Conservation (phyloP, 1,140 invertebrate genomes). For the Himalopsyche phryganea region DNA sequence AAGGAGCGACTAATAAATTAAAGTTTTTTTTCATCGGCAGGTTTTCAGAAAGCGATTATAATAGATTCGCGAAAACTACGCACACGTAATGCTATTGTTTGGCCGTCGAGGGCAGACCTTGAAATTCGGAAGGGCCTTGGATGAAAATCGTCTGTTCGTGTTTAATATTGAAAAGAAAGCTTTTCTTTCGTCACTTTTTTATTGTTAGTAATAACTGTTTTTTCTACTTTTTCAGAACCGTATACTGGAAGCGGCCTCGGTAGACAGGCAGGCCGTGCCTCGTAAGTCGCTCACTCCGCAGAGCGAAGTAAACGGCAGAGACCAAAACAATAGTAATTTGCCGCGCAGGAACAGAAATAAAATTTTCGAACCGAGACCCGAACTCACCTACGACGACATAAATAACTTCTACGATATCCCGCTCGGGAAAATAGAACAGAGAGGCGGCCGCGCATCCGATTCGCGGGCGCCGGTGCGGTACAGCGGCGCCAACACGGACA, state of each 20-base stretch:
- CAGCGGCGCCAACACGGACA: conserved; percentile 27
- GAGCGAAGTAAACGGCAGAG: conserved; percentile 1
- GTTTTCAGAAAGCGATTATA: too few species aligned
- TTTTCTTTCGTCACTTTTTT: not conserved
- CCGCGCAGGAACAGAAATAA: conserved; percentile 8
- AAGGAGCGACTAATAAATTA: too few species aligned
- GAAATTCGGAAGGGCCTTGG: too few species aligned
- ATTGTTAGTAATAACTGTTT: conserved; percentile 4
- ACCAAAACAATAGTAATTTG: not conserved
- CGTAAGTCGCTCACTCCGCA: not conserved
- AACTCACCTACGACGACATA: conserved; percentile 23
- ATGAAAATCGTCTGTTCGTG: too few species aligned
- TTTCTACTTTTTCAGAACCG: conserved; percentile 8
- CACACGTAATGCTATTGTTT: too few species aligned
- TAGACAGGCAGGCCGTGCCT: not conserved
- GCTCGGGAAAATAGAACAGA: not conserved
- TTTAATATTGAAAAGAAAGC: not conserved
- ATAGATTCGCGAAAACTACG: too few species aligned
- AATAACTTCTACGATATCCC: conserved; percentile 6
- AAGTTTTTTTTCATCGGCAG: too few species aligned
- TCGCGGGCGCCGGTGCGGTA: conserved; percentile 17
- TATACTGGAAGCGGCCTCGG: not conserved
- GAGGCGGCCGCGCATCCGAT: not conserved
- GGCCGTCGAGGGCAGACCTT: too few species aligned
- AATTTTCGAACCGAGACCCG: conserved; percentile 28